Conservation (phyloP, 2,888 invertebrate genomes). For the Tachina lurida region DNA sequence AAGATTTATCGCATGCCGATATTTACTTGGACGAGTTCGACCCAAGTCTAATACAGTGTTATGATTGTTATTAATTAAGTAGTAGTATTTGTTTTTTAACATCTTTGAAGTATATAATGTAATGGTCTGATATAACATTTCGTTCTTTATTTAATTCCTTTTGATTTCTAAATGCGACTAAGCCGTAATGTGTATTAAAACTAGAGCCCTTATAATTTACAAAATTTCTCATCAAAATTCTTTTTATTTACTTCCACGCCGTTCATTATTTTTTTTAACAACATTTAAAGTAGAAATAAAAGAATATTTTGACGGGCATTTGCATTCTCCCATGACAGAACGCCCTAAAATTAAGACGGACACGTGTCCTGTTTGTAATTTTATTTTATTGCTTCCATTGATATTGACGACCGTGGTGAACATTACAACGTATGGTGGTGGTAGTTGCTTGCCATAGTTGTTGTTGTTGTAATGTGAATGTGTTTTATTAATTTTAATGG, state of each 20-base stretch:
- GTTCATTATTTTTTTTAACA: neutral
- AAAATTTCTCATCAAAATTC: conserved; percentile 23
- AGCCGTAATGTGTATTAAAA: neutral
- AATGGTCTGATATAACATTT: too few relatives aligned
- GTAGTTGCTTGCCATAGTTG: neutral
- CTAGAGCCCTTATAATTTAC: conserved; percentile 16
- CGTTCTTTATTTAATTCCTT: too few relatives aligned
- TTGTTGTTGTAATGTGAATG: conserved; percentile 18
- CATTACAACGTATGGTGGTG: neutral
- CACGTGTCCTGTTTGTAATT: conserved; percentile 63
- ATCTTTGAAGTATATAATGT: too few relatives aligned
- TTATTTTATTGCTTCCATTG: conserved; percentile 46
- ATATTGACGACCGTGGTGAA: conserved; percentile 28
- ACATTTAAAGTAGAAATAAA: conserved; percentile 4
- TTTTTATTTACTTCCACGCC: neutral
- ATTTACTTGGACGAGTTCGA: too few relatives aligned
- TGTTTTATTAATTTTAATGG: conserved; percentile 65
- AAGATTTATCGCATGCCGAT: too few relatives aligned
- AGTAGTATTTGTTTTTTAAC: too few relatives aligned
- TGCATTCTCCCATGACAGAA: conserved; percentile 54
- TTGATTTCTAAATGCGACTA: too few relatives aligned
- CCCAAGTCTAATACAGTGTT: too few relatives aligned
- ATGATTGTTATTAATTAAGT: too few relatives aligned
- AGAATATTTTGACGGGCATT: conserved; percentile 36
- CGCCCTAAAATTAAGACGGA: conserved; percentile 58